Base-by-base conservation (phyloP, 2,113 vertebrate species). In the Chauna torquata region DNA sequence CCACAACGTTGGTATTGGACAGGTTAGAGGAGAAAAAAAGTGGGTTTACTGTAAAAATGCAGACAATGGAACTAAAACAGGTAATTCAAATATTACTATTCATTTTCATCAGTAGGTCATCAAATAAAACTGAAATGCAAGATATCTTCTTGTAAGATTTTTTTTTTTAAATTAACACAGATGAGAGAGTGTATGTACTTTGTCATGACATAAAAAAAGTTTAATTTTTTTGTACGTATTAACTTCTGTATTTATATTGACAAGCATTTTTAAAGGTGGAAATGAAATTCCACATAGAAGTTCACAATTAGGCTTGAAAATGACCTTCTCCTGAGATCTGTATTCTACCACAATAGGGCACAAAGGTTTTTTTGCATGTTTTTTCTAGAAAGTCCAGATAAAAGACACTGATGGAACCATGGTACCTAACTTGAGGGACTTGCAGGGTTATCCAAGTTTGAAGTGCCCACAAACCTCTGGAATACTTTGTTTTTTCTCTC, bases 121-220 rank as follows among this genome's bases (percentile, higher is more conserved):
- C 22, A 11, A 85, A 32, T 30, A 54, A 75, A 82, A 74, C 22
- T 42, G 16, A 87, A 83, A 58, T 16, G 12, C 4, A 47, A 78
- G 72, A 23, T 50, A 57, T 23, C 27, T 42, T 50, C 24, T n/a
- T n/a, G n/a, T 55, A 55, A 55, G 54, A 55, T 55, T 16, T 55
- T 5, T 55, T 55, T 55, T 72, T 36, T 3, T 14, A 3, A n/a
- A 16, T 28, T 69, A 74, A 79, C 17, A 50, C 9, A 47, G 11
- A 61, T 1, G 49, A n/a, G 0, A 71, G 61, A 50, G 16, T 3
- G 5, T 14, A 44, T 1, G 1, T 30, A 28, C 20, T 61, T 76
- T 15, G 49, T 44, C 45, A 27, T 14, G 38, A 68, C 1, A 8
- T 16, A 6, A 36, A 20, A 36, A 20, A 68, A 15, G 11, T 70